These are phyloP conservation scores for Choristoneura fumiferana DNA, from an alignment of 1,140 invertebrate genomes.

Conservation along the genomic window DNA sequence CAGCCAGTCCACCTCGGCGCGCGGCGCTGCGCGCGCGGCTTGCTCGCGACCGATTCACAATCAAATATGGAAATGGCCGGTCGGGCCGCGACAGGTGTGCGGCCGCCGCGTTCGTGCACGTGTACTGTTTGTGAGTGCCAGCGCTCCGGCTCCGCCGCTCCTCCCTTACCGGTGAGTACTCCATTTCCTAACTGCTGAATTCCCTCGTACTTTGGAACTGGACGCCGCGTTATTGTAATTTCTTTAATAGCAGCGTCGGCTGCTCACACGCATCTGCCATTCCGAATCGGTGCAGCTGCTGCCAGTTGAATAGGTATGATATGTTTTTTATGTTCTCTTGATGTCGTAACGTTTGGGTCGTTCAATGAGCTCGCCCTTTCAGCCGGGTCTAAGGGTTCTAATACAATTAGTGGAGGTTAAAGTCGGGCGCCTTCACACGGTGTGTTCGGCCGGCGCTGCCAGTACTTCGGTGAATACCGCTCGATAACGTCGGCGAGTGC, in stretches of 20 bases:
- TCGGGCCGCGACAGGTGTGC: slow-evolving; percentile 74
- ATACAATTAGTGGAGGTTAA: slow-evolving; percentile 46
- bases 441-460: slow-evolving; percentile 57
- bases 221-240: slow-evolving; percentile 43
- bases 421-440: slow-evolving; percentile 51
- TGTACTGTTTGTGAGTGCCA: slow-evolving; percentile 74
- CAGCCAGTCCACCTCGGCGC: slow-evolving; percentile 65
- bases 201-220: slow-evolving; percentile 31
- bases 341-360: slow-evolving; percentile 32
- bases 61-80: slow-evolving; percentile 67
- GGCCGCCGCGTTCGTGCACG: slow-evolving; percentile 72
- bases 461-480: slow-evolving; percentile 64
- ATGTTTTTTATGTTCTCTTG: slow-evolving; percentile 47
- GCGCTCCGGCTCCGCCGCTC: slow-evolving; percentile 49
- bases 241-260: slow-evolving; percentile 46
- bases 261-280: slow-evolving; percentile 64
- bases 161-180: slow-evolving; percentile 55
- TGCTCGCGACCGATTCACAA: slow-evolving; percentile 50
- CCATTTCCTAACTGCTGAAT: slow-evolving; percentile 38
- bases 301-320: slow-evolving; percentile 52
- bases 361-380: slow-evolving; percentile 50
- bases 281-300: slow-evolving; percentile 64
- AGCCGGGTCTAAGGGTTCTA: slow-evolving; percentile 48
- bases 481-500: slow-evolving; percentile 55
- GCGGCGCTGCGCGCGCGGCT: slow-evolving; percentile 67